These are phyloP conservation scores for Tipula helvola DNA, from an alignment of 2,888 invertebrate species.

Conservation along the genomic window DNA sequence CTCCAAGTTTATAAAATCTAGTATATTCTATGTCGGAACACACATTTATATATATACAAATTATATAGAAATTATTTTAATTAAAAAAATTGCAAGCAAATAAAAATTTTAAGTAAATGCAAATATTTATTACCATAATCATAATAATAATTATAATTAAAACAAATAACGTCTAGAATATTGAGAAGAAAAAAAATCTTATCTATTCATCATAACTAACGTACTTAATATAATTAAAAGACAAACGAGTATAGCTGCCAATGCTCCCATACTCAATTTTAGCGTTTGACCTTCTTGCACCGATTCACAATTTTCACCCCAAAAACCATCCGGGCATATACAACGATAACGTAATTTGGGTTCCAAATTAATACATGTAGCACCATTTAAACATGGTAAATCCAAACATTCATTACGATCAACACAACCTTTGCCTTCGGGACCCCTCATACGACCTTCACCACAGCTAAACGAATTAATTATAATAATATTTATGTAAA, in stretches of 20 bases:
- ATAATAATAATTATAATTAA: background rate
- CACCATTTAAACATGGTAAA: constrained; percentile 86
- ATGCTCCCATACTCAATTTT: constrained; percentile 91
- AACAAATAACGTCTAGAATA: background rate
- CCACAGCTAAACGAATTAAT: constrained; percentile 55
- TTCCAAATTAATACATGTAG: constrained; percentile 84
- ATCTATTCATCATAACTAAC: constrained; percentile 25
- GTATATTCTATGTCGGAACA: background rate
- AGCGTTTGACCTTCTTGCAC: constrained; percentile 89
- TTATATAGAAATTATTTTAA: background rate
- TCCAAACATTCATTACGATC: constrained; percentile 94
- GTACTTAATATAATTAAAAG: constrained; percentile 93
- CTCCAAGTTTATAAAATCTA: background rate
- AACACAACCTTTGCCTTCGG: constrained; percentile 84
- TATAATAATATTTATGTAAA: background rate
- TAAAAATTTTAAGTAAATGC: background rate
- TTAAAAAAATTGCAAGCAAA: background rate
- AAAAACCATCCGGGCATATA: constrained; percentile 83
- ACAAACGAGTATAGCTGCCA: constrained; percentile 95
- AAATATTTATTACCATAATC: background rate
- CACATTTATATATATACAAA: background rate
- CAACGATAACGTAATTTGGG: constrained; percentile 76
- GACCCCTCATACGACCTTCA: constrained; percentile 80
- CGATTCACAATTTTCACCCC: constrained; percentile 89
- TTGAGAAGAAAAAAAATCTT: background rate